Conservation (phyloP, 2,113 vertebrate genomes). For the Cettia cetti region DNA sequence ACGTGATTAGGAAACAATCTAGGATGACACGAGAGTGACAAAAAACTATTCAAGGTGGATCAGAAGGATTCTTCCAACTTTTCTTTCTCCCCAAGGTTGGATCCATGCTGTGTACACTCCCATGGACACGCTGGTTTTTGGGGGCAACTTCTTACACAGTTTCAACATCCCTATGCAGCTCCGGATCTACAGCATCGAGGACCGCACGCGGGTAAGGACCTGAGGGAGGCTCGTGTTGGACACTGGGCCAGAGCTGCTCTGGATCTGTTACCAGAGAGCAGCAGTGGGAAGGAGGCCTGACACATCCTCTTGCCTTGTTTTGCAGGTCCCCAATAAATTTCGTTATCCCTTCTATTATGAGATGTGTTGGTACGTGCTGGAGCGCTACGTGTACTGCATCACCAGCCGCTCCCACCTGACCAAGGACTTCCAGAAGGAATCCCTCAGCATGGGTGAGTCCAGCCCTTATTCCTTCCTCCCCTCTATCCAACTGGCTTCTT, state of each 20-base stretch:
- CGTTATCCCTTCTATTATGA: slow-evolving; percentile 98
- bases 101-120: slow-evolving; percentile 99
- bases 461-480: neutral
- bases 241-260: neutral
- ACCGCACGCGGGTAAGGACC: slow-evolving; percentile 88
- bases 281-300: neutral
- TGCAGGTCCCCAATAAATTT: slow-evolving; percentile 94
- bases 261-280: neutral
- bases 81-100: slow-evolving; percentile 80
- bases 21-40: neutral
- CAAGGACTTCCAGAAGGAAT: slow-evolving; percentile 95
- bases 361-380: slow-evolving; percentile 99
- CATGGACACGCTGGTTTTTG: slow-evolving; percentile 94
- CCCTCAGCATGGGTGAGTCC: slow-evolving; percentile 88
- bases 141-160: slow-evolving; percentile 97
- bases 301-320: neutral
- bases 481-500: accelerated
- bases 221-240: neutral
- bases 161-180: slow-evolving; percentile 99
- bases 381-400: slow-evolving; percentile 94
- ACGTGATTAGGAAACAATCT: accelerated
- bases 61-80: neutral
- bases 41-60: neutral
- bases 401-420: slow-evolving; percentile 91
- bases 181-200: slow-evolving; percentile 95